Conservation (phyloP, 1,140 invertebrate species). For the Aporrectodea caliginosa region DNA sequence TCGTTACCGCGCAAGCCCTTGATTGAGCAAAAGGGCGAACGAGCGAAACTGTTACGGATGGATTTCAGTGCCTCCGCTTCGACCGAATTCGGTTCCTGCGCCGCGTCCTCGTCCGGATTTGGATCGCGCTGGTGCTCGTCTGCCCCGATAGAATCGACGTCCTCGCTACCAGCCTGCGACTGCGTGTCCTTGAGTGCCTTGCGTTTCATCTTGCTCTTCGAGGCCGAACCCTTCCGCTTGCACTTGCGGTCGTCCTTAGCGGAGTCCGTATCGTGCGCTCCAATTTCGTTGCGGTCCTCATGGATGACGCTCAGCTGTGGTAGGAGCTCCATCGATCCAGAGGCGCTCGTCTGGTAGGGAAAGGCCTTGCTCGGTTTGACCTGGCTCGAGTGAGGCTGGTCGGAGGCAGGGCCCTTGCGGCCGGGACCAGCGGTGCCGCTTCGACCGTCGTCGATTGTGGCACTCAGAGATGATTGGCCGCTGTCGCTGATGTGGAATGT, state of each 20-base stretch:
- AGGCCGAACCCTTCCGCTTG: not conserved
- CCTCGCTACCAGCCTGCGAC: not conserved
- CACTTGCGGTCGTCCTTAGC: not conserved
- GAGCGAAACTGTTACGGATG: not conserved
- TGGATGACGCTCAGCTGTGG: not conserved
- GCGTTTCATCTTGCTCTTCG: not conserved
- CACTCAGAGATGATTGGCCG: not conserved
- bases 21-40: not conserved
- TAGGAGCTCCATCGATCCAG: not conserved
- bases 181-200: not conserved
- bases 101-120: not conserved
- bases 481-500: not conserved
- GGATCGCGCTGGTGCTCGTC: not conserved
- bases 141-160: not conserved
- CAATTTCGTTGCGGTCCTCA: not conserved
- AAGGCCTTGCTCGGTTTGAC: not conserved
- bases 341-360: not conserved
- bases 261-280: not conserved
- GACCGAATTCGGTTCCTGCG: not conserved
- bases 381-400: not conserved
- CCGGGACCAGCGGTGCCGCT: too few species aligned
- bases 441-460: not conserved
- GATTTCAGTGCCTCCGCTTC: not conserved
- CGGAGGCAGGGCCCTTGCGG: not conserved
- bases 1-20: not conserved